These are phyloP conservation scores for Reticulitermes speratus DNA, from an alignment of 1,140 invertebrate genomes.

Conservation along the genomic window DNA sequence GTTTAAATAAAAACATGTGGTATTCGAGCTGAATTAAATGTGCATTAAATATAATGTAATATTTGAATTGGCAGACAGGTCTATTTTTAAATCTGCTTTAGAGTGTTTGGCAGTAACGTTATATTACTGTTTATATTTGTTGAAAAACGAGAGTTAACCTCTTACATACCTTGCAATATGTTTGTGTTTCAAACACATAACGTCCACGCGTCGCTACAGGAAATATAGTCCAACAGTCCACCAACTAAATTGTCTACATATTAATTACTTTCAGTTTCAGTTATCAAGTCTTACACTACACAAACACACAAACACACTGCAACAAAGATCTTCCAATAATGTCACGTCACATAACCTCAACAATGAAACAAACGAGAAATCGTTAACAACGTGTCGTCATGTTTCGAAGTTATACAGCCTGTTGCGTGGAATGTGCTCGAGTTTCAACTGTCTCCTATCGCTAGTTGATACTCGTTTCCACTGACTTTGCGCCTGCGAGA, in stretches of 20 bases:
- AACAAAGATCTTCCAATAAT: background rate
- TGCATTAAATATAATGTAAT: no score
- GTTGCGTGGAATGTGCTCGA: background rate
- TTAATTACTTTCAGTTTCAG: background rate
- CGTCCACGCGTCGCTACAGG: background rate
- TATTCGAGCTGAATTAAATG: no score
- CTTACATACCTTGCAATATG: background rate
- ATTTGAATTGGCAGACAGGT: no score
- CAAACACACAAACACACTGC: background rate
- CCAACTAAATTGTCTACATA: background rate
- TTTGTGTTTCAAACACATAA: background rate
- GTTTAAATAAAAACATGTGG: no score
- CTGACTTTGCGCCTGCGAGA: background rate
- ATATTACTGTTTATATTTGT: no score
- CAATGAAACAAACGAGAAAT: background rate
- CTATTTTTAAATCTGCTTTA: no score
- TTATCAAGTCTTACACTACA: background rate
- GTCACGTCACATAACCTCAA: background rate
- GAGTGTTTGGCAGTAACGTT: no score
- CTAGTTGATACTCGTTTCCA: background rate
- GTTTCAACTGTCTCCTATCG: slow-evolving; percentile 9
- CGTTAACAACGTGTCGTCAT: background rate
- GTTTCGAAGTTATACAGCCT: background rate
- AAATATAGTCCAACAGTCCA: background rate
- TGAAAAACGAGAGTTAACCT: no score